These are phyloP conservation scores for Euwallacea similis DNA, from an alignment of 1,140 invertebrate species.

Conservation along the genomic window DNA sequence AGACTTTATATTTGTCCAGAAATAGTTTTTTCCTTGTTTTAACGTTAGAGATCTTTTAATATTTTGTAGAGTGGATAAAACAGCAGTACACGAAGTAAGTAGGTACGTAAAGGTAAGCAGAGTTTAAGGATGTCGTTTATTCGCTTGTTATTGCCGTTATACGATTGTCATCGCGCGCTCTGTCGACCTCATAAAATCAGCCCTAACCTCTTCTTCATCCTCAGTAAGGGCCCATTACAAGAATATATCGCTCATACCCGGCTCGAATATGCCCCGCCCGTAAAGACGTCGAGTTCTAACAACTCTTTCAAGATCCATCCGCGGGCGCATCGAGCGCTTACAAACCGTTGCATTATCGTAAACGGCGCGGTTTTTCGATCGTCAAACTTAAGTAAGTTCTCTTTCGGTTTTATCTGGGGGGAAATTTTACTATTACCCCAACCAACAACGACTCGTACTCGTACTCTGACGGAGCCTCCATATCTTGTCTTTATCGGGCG, in stretches of 20 bases:
- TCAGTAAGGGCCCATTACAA: slow-evolving; percentile 16
- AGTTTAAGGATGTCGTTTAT: no score
- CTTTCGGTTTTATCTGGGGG: slow-evolving; percentile 15
- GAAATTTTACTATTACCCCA: slow-evolving; percentile 15
- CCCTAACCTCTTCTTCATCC: slow-evolving; percentile 5
- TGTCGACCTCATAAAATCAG: slow-evolving; percentile 3
- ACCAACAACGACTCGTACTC: slow-evolving; percentile 12
- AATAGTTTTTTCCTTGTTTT: no score
- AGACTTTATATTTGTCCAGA: no score
- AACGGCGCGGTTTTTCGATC: slow-evolving; percentile 8
- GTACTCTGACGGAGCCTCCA: neutral
- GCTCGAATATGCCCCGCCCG: slow-evolving; percentile 6
- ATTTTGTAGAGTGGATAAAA: no score
- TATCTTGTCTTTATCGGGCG: slow-evolving; percentile 12
- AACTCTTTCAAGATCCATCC: slow-evolving; percentile 14
- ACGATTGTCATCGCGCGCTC: no score
- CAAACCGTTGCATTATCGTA: slow-evolving; percentile 24
- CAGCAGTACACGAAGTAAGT: no score
- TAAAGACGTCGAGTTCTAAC: slow-evolving; percentile 25
- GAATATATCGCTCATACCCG: slow-evolving; percentile 21
- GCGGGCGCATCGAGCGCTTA: slow-evolving; percentile 7
- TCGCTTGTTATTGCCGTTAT: no score
- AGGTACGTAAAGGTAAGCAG: no score
- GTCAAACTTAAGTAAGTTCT: slow-evolving; percentile 22
- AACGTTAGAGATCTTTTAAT: no score